These are phyloP conservation scores for Rotaria magnacalcarata DNA, from an alignment of 2,888 invertebrate genomes.

Conservation along the genomic window DNA sequence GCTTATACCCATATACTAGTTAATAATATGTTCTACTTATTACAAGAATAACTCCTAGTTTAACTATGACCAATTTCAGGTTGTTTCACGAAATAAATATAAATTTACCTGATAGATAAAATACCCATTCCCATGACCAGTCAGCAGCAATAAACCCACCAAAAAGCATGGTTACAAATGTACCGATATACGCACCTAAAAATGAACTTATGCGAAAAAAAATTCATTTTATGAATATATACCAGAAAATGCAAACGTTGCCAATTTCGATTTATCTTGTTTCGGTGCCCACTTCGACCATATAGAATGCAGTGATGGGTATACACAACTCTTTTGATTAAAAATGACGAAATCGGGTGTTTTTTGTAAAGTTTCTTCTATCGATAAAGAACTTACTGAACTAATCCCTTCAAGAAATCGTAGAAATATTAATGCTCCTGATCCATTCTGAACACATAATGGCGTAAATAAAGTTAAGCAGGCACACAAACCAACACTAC, in stretches of 20 bases:
- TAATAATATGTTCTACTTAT: no score
- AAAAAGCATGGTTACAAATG: constrained; percentile 57
- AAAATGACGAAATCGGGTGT: background rate
- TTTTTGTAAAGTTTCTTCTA: no score
- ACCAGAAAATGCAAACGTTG: constrained; percentile 59
- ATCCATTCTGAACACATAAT: constrained; percentile 68
- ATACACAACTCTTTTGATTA: constrained; percentile 54
- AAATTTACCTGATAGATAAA: constrained; percentile 58
- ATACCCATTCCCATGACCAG: constrained; percentile 59
- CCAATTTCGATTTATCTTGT: constrained; percentile 54
- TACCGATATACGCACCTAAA: constrained; percentile 57
- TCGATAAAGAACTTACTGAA: constrained; percentile 64
- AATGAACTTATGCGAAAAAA: background rate
- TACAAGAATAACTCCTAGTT: no score
- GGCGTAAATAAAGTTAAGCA: constrained; percentile 77
- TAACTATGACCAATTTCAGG: no score
- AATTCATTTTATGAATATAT: constrained; percentile 30
- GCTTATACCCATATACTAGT: no score
- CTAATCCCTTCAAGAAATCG: constrained; percentile 76
- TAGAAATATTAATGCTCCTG: constrained; percentile 69
- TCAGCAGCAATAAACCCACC: constrained; percentile 55
- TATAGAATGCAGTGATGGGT: constrained; percentile 58
- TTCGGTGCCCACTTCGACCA: constrained; percentile 60
- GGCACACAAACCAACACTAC: constrained; percentile 77
- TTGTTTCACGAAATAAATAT: no score